Conservation (phyloP, 2,797 vertebrate species). For the Platalea minor region DNA sequence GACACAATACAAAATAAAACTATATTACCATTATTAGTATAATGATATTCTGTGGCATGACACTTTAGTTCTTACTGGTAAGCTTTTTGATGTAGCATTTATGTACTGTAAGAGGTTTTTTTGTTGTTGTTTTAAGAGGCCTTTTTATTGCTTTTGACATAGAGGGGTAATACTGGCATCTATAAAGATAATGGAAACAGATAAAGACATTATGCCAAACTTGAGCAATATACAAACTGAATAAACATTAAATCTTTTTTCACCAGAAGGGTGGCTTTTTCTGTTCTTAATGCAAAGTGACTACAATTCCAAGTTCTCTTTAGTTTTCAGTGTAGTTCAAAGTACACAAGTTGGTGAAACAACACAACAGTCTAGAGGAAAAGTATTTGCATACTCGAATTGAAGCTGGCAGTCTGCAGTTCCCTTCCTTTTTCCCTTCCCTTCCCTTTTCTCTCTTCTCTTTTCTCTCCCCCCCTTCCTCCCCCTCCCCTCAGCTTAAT, state of each 20-base stretch:
- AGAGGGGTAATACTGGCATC: neutral
- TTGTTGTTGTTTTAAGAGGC: neutral
- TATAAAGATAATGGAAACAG: neutral
- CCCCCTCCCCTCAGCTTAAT: constrained; percentile 71
- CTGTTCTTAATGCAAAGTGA: neutral
- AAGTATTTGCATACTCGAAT: neutral
- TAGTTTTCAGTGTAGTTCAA: neutral
- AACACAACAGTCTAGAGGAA: neutral
- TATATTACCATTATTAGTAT: neutral
- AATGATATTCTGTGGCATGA: neutral
- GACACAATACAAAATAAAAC: neutral
- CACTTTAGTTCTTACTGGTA: neutral
- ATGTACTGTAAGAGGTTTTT: neutral
- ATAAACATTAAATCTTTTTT: neutral
- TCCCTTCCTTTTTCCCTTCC: too few relatives aligned
- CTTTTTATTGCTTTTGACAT: neutral
- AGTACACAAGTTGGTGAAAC: neutral
- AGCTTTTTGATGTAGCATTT: neutral
- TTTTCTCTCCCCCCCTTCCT: too few relatives aligned
- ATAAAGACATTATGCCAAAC: neutral
- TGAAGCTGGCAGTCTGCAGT: neutral
- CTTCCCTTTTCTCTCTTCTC: too few relatives aligned
- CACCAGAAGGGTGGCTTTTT: neutral
- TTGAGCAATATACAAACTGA: neutral
- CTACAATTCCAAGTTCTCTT: neutral